phyloP scores from a whole-genome alignment of 2,888 invertebrate species.

The Megastigmus dorsalis region DNA sequence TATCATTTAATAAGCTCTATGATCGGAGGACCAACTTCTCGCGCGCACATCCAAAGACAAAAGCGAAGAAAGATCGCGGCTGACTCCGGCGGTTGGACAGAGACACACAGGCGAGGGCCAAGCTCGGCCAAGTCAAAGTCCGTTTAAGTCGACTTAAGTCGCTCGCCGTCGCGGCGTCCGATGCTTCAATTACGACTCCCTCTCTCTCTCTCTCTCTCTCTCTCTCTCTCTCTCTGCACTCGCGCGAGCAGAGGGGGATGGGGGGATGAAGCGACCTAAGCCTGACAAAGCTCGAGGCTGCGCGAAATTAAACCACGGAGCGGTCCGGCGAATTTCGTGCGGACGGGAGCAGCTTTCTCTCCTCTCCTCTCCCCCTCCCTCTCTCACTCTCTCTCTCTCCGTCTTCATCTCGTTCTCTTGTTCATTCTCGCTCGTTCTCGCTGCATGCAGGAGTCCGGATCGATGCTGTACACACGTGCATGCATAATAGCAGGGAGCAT shows the following conservation, averaged over 20 bases:
- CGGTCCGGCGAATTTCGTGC: slow-evolving; percentile 11
- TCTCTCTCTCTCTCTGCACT: background rate
- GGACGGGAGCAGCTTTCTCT: background rate
- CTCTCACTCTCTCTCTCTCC: background rate
- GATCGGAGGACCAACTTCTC: too few relatives aligned
- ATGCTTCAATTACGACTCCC: slow-evolving; percentile 40
- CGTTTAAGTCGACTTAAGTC: slow-evolving; percentile 39
- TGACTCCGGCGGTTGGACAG: too few relatives aligned
- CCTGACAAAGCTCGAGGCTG: slow-evolving; percentile 24
- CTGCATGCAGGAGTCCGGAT: background rate
- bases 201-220: background rate
- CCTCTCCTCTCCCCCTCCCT: background rate
- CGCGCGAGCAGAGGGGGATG: background rate
- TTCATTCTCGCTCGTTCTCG: background rate
- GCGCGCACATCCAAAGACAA: too few relatives aligned
- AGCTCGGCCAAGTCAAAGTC: background rate
- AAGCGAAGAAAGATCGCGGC: too few relatives aligned
- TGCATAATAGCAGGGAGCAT: slow-evolving; percentile 33
- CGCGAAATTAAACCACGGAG: slow-evolving; percentile 36
- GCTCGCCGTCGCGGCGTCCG: background rate
- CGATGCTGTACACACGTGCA: slow-evolving; percentile 41
- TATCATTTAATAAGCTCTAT: too few relatives aligned
- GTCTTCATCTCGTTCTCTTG: too few relatives aligned
- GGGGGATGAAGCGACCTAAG: background rate
- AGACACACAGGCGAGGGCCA: background rate